Evolutionary conservation across 2,888 invertebrate species (phyloP).

Genomic region (Serrognathus titanus): DNA sequence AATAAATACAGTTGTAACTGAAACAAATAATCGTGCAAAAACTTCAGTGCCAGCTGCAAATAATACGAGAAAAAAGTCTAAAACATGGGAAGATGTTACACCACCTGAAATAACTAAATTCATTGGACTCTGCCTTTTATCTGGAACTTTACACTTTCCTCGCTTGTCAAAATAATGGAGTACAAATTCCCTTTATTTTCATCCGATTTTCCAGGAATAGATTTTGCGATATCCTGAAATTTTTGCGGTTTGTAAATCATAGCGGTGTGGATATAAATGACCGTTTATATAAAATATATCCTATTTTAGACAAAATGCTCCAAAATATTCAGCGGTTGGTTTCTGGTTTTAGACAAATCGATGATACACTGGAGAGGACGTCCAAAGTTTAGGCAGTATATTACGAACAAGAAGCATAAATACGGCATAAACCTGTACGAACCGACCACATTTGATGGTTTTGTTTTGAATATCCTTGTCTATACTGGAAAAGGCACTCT

Average conservation of each 20-base stretch:
- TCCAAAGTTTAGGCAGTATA: too few relatives aligned
- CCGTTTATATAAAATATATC: neutral
- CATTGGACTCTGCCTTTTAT: neutral
- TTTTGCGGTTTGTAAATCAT: conserved; percentile 1
- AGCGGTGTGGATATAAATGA: neutral
- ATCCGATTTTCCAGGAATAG: neutral
- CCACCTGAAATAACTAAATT: neutral
- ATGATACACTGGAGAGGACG: neutral
- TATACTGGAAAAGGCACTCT: too few relatives aligned
- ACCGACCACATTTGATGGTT: too few relatives aligned
- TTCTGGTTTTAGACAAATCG: neutral
- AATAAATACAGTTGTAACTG: too few relatives aligned
- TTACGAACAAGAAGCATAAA: neutral
- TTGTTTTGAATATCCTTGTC: too few relatives aligned
- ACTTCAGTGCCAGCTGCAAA: too few relatives aligned
- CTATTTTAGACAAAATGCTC: too few relatives aligned
- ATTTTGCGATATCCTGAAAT: conserved; percentile 1
- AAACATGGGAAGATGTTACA: neutral
- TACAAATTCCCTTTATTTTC: neutral
- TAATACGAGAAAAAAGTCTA: neutral
- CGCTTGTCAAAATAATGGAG: conserved; percentile 1
- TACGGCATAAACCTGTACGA: neutral
- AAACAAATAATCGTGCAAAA: too few relatives aligned
- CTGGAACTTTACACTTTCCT: neutral
- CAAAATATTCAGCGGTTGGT: neutral